Evolutionary conservation across 2,888 invertebrate genomes (phyloP).

Genomic region (Limnephilus rhombicus): DNA sequence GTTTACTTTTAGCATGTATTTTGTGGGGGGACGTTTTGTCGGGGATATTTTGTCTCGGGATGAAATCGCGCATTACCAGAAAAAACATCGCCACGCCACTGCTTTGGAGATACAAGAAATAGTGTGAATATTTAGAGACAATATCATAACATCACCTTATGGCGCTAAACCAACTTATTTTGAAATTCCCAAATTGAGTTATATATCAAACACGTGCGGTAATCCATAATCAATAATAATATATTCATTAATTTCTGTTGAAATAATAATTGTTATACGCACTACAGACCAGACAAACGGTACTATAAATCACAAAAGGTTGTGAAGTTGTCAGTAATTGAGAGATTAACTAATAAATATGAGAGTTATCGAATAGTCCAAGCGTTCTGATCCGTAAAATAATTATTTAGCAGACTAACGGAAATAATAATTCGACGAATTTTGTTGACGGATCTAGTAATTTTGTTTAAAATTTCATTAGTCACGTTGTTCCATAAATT

Average conservation of each 20-base stretch:
- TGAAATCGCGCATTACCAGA: too few relatives aligned
- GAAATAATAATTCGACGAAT: neutral
- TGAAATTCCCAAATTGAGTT: constrained; percentile 10
- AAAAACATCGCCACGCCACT: neutral
- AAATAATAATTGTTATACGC: constrained; percentile 23
- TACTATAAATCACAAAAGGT: constrained; percentile 13
- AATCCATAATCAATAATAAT: constrained; percentile 15
- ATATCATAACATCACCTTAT: neutral
- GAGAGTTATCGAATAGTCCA: neutral
- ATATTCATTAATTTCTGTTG: constrained; percentile 23
- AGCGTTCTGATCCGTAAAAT: neutral
- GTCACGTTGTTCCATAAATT: neutral
- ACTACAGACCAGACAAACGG: neutral
- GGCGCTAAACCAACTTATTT: constrained; percentile 3
- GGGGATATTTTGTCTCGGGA: too few relatives aligned
- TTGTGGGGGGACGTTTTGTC: too few relatives aligned
- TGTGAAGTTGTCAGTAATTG: constrained; percentile 15
- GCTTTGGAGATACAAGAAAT: neutral
- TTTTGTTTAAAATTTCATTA: too few relatives aligned
- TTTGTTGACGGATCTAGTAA: neutral
- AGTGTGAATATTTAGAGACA: neutral
- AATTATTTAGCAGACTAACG: neutral
- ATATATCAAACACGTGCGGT: constrained; percentile 6
- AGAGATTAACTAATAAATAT: neutral
- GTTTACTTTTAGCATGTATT: too few relatives aligned